A percentile compares a stretch with the other conserved stretches of the same genome.
phyloP scores from a whole-genome alignment of 1,140 invertebrate genomes.

The Dryas iulia region DNA sequence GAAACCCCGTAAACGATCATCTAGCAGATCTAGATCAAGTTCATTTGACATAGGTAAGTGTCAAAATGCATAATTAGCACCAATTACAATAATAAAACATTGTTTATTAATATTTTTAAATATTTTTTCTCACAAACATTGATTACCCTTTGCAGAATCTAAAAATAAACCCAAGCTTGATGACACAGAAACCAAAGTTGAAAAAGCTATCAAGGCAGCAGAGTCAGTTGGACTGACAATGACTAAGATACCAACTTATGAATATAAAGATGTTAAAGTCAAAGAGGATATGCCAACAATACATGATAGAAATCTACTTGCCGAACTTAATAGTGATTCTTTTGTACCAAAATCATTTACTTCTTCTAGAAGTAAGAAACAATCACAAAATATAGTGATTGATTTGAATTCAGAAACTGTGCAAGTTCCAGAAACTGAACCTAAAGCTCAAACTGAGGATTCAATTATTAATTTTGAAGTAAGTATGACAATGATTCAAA shows the following conservation, averaged over 20 bases:
- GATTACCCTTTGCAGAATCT: conserved; percentile 27
- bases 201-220: conserved; percentile 76
- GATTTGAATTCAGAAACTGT: conserved; percentile 74
- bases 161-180: conserved; percentile 46
- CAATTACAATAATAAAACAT: background rate
- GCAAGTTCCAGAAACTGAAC: conserved; percentile 63
- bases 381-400: conserved; percentile 74
- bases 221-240: conserved; percentile 73
- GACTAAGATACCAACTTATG: conserved; percentile 76
- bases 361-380: conserved; percentile 72
- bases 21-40: conserved; percentile 57
- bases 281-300: conserved; percentile 80
- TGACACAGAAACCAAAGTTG: conserved; percentile 72
- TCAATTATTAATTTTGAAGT: conserved; percentile 74
- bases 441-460: conserved; percentile 65
- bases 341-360: conserved; percentile 72
- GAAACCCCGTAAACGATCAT: conserved; percentile 52
- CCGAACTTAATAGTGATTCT: conserved; percentile 71
- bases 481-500: conserved; percentile 31
- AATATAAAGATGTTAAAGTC: conserved; percentile 71
- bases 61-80: too few relatives aligned
- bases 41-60: conserved; percentile 66
- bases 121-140: background rate
- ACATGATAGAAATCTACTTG: conserved; percentile 73
- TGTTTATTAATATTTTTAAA: background rate